A percentile compares a stretch with the other conserved stretches of the same genome.
phyloP scores from a whole-genome alignment of 2,797 vertebrate species.

The Petrocephalus sullivani region DNA sequence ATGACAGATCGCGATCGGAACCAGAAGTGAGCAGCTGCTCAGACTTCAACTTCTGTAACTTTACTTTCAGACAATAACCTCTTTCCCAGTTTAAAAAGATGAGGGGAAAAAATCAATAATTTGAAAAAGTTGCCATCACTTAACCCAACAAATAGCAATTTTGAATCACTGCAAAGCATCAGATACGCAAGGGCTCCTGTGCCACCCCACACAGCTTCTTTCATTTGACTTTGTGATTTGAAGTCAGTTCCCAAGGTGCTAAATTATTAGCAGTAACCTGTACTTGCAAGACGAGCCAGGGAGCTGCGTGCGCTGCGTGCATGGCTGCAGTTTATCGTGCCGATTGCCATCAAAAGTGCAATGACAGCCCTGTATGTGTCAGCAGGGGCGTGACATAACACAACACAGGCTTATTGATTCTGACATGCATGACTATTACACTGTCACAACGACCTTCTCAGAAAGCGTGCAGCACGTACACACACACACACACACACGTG shows the following conservation, averaged over 20 bases:
- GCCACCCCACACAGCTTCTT: neutral
- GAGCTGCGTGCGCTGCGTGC: neutral
- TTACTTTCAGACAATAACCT: neutral
- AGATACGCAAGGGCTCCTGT: neutral
- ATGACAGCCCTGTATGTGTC: neutral
- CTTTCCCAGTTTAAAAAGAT: neutral
- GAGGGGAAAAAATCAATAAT: neutral
- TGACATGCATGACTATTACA: slow-evolving; percentile 41
- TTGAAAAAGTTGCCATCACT: neutral
- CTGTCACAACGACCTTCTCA: slow-evolving; percentile 46
- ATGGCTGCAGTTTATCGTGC: neutral
- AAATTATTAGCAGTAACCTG: slow-evolving; percentile 17
- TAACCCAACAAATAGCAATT: neutral
- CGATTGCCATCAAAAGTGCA: neutral
- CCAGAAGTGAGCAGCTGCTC: neutral
- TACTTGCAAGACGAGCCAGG: neutral
- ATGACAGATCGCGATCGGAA: neutral
- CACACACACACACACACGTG: slow-evolving; percentile 28
- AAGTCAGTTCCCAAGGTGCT: slow-evolving; percentile 20
- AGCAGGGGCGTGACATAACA: slow-evolving; percentile 5
- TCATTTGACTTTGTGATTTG: slow-evolving; percentile 1
- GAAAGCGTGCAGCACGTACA: slow-evolving; percentile 18
- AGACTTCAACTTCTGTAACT: neutral
- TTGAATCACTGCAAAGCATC: neutral
- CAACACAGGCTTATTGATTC: slow-evolving; percentile 34